phyloP scores from a whole-genome alignment of 2,797 vertebrate species.

The Acanthurus lineatus region DNA sequence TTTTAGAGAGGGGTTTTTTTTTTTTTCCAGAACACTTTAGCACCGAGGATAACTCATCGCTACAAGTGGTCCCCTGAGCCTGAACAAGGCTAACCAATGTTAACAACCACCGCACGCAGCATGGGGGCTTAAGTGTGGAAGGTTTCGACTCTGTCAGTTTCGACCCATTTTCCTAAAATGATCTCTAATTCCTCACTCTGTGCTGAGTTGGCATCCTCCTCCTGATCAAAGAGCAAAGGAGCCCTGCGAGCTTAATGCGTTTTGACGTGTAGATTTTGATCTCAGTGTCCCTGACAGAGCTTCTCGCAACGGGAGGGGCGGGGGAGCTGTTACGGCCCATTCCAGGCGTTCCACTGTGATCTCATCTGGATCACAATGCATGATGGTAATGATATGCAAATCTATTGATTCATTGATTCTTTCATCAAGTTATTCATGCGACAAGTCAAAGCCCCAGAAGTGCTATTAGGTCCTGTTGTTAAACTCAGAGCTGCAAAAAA shows the following conservation, averaged over 20 bases:
- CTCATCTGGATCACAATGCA: constrained; percentile 32
- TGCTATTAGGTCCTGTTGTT: constrained; percentile 36
- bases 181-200: constrained; percentile 46
- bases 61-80: constrained; percentile 51
- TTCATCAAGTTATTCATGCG: constrained; percentile 44
- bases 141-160: constrained; percentile 22
- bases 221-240: constrained; percentile 41
- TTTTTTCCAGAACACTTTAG: constrained; percentile 40
- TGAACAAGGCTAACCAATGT: constrained; percentile 51
- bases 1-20: neutral
- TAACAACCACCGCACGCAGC: constrained; percentile 40
- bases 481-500: constrained; percentile 43
- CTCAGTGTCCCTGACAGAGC: constrained; percentile 13
- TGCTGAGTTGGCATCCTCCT: constrained; percentile 22
- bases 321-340: constrained; percentile 4
- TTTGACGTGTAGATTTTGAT: constrained; percentile 27
- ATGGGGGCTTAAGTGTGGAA: constrained; percentile 13
- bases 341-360: neutral
- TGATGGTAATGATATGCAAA: constrained; percentile 52
- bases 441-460: constrained; percentile 20
- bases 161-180: constrained; percentile 3
- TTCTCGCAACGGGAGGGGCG: constrained; percentile 10
- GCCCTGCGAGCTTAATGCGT: constrained; percentile 11
- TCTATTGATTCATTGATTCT: constrained; percentile 51
- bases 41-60: constrained; percentile 34